These are phyloP conservation scores for Orius insidiosus DNA, from an alignment of 1,140 invertebrate species.

Conservation along the genomic window DNA sequence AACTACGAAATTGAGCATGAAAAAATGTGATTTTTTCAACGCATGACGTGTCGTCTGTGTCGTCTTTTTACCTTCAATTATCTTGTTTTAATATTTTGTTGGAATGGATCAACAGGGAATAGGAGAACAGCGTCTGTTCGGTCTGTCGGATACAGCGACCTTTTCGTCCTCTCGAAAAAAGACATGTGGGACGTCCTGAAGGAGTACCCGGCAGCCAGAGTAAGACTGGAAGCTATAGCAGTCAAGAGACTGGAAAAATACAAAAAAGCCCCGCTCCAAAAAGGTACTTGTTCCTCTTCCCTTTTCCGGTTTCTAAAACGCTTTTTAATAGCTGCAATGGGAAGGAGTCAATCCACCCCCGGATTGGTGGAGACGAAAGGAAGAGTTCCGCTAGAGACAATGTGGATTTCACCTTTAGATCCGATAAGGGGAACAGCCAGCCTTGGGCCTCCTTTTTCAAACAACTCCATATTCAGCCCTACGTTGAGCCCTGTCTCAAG, in stretches of 20 bases:
- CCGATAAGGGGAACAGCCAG: conserved; percentile 26
- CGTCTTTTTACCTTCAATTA: no score
- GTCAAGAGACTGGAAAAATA: conserved; percentile 92
- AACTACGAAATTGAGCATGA: no score
- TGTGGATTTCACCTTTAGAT: conserved; percentile 52
- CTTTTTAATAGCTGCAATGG: conserved; percentile 57
- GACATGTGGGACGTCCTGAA: conserved; percentile 99
- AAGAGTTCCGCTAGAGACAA: conserved; percentile 72
- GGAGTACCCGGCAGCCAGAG: conserved; percentile 91
- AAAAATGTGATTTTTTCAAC: no score
- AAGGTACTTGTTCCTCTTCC: conserved; percentile 15
- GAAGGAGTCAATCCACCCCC: conserved; percentile 84
- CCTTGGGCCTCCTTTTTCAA: conserved; percentile 28
- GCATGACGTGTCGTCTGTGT: no score
- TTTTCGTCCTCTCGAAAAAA: conserved; percentile 96
- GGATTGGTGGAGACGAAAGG: conserved; percentile 83
- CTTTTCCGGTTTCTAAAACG: not conserved
- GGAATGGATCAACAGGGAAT: conserved; percentile 51
- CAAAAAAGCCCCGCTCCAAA: conserved; percentile 57
- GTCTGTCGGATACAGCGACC: conserved; percentile 94
- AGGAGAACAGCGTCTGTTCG: conserved; percentile 87
- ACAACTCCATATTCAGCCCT: conserved; percentile 30
- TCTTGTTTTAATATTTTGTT: no score
- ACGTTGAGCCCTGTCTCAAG: conserved; percentile 23
- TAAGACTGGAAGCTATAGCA: conserved; percentile 91